Base-by-base conservation (phyloP, 2,113 vertebrate genomes). In the Ornithorhynchus anatinus region DNA sequence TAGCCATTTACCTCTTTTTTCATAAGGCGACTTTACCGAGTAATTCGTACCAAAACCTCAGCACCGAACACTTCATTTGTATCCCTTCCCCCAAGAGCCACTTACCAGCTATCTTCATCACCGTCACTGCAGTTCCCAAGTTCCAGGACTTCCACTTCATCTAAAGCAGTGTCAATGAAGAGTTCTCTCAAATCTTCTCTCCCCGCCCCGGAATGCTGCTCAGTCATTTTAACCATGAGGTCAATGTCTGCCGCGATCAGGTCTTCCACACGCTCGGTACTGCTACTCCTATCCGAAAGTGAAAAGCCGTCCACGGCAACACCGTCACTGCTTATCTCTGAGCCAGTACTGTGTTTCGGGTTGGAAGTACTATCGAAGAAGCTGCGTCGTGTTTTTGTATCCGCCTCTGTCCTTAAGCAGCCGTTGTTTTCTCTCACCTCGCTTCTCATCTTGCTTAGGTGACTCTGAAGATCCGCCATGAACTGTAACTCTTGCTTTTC, bases 101-200 rank as follows among this genome's bases (percentile, higher is more conserved):
- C 96, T 0, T 94, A 97, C 96, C 96, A 98, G 69, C 94, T 94
- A 81, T 94, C 92, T 25, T 96, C 95, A 2, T 95, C 95, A 14
- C 95, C 95, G 7, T 94, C 94, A 0, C 69, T 86, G 77, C 91
- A 93, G 7, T 89, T 93, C 35, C 93, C 94, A 63, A 97, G 90
- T 72, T 97, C 93, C 0, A 98, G 77, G 67, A 96, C 91, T 32
- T 96, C 96, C 64, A 96, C 94, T 64, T 95, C 95, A 48, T 97
- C 96, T 81, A 96, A 88, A 2, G 92, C 91, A 0, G 81, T 82
- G 13, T 91, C 81, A 3, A 27, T 42, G 0, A 53, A 32, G 1
- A 81, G 23, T 9, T 25, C 22, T 84, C 92, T 90, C 0, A 89
- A 47, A 1, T 85, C 92, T 3, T 84, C 80, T 20, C 87, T 65